These are phyloP conservation scores for Trachelus iudaicus DNA, from an alignment of 2,888 invertebrate genomes.

Conservation along the genomic window DNA sequence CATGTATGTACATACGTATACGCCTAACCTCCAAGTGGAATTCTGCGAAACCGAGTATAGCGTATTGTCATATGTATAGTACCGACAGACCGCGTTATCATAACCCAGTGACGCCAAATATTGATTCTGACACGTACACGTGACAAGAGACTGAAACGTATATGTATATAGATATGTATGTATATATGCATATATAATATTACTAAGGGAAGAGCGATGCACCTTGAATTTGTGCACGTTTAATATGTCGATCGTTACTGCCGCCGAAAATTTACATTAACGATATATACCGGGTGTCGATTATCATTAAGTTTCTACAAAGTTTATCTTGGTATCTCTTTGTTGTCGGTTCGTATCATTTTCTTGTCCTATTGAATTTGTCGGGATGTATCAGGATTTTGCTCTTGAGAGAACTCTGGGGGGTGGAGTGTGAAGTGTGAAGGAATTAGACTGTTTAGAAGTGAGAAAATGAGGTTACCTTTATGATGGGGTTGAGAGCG, in stretches of 20 bases:
- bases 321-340: background rate
- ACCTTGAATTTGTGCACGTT: constrained; percentile 1
- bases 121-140: constrained; percentile 64
- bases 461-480: background rate
- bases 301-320: background rate
- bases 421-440: background rate
- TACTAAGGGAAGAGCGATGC: background rate
- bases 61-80: constrained; percentile 8
- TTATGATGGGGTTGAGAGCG: background rate
- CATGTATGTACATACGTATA: constrained; percentile 12
- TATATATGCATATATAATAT: background rate
- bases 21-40: background rate
- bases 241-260: background rate
- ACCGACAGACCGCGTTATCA: constrained; percentile 54
- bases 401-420: background rate
- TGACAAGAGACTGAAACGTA: constrained; percentile 49
- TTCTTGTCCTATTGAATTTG: too few species aligned
- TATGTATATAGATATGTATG: background rate
- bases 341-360: background rate
- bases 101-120: constrained; percentile 65
- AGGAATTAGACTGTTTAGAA: background rate
- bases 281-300: background rate
- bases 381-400: too few species aligned
- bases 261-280: background rate
- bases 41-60: constrained; percentile 13